A percentile compares a stretch with the other conserved stretches of the same genome.
Evolutionary conservation across 2,888 invertebrate genomes (phyloP).

Genomic region (Malthinus flaveolus): DNA sequence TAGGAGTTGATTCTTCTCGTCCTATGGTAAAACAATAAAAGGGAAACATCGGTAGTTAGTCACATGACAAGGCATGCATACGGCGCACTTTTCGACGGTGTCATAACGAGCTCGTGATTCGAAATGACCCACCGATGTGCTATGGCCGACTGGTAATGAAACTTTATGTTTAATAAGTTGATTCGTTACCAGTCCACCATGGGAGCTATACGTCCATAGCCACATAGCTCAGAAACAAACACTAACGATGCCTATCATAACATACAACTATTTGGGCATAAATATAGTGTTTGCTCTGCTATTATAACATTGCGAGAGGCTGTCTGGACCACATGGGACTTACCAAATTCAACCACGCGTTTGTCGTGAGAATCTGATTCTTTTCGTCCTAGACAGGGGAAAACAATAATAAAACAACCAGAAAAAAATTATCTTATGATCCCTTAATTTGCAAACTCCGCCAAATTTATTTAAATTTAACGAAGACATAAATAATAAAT

Average conservation of each 20-base stretch:
- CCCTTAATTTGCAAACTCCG: constrained; percentile 34
- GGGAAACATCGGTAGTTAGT: constrained; percentile 64
- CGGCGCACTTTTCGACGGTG: constrained; percentile 42
- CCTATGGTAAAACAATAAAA: constrained; percentile 80
- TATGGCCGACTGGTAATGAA: constrained; percentile 23
- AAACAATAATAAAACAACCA: constrained; percentile 60
- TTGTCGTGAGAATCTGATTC: constrained; percentile 97
- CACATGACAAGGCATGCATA: constrained; percentile 55
- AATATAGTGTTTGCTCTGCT: constrained; percentile 46
- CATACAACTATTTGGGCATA: constrained; percentile 22
- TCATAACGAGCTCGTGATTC: constrained; percentile 23
- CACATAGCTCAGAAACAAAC: constrained; percentile 53
- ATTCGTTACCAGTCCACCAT: constrained; percentile 27
- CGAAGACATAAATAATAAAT: too few relatives aligned
- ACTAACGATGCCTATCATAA: constrained; percentile 39
- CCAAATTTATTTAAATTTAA: constrained; percentile 1
- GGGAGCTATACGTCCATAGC: constrained; percentile 50
- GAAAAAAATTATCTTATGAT: constrained; percentile 43
- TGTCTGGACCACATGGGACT: constrained; percentile 65
- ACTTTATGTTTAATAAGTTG: background rate
- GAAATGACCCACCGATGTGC: constrained; percentile 35
- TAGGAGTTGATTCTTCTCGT: constrained; percentile 95
- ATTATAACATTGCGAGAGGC: constrained; percentile 51
- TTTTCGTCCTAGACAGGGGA: constrained; percentile 90
- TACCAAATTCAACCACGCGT: constrained; percentile 98